Evolutionary conservation across 2,797 vertebrate genomes (phyloP).

Genomic region (Characodon lateralis): DNA sequence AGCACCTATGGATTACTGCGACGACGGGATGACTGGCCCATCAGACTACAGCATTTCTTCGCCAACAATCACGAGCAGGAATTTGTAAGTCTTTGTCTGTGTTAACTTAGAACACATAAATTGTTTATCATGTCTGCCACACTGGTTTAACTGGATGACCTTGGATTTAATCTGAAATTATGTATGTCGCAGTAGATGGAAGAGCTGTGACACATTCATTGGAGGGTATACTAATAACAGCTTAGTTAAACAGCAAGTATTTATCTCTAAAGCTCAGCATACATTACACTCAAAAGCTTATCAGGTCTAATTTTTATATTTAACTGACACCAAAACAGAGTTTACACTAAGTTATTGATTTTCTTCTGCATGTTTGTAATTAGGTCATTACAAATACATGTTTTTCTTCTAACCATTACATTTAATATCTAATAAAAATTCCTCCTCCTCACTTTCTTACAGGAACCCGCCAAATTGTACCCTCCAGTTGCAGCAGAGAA

Average conservation of each 20-base stretch:
- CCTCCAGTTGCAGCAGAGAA: conserved; percentile 87
- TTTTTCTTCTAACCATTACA: neutral
- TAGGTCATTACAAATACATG: neutral
- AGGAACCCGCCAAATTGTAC: conserved; percentile 88
- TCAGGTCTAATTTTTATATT: neutral
- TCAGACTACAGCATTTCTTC: conserved; percentile 91
- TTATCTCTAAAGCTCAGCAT: neutral
- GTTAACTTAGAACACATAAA: neutral
- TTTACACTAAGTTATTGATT: too few relatives aligned
- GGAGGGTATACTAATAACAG: too few relatives aligned
- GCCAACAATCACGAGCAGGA: conserved; percentile 92
- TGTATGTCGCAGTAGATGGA: neutral
- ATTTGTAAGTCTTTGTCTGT: conserved; percentile 81
- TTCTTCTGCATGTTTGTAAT: neutral
- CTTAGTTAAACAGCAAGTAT: neutral
- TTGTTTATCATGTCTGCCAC: too few relatives aligned
- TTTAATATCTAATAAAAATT: conserved; percentile 3
- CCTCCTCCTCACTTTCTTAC: conserved; percentile 4
- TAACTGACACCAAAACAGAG: neutral
- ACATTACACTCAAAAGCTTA: neutral
- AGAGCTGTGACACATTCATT: neutral
- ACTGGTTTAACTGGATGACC: too few relatives aligned
- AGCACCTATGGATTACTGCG: conserved; percentile 82
- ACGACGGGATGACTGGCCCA: conserved; percentile 91
- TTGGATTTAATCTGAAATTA: neutral